Base-by-base conservation (phyloP, 2,888 invertebrate species). In the Vanessa cardui region DNA sequence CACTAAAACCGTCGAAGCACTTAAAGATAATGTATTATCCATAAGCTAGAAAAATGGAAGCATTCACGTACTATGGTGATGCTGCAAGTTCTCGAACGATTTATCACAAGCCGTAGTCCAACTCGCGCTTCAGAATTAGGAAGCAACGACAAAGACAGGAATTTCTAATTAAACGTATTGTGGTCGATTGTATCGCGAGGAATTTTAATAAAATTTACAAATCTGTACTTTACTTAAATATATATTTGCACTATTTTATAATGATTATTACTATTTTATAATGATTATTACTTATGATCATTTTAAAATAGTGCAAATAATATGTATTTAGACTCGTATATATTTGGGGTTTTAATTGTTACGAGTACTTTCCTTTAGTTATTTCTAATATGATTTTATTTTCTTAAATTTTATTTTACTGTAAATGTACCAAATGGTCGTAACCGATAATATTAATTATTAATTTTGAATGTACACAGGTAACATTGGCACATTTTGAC, bases 101-200 rank as follows among this genome's bases (percentile, higher is more conserved):
- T 39, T 56, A 56, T 56, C 56, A 56, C 39, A 31, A 18, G 39
- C 6, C 12, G n/a, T 50, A 20, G 18, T 46, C 18, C 6, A 21
- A 47, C 47, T 21, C 9, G 52, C n/a, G 26, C 26, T 64, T 18
- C 4, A 9, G 9, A 12, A 58, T 16, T 39, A 33, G 18, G 45
- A 12, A 47, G 18, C 8, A n/a, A 59, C 44, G 50, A 59, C 47
- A 66, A 54, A 61, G 60, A 61, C 39, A 54, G 64, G 68, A 59
- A 64, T 66, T 62, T 68, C 18, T 70, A 69, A 73, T 72, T 71
- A 60, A 61, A 49, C 18, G 56, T 50, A 58, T 54, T 58, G 50
- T 58, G 50, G 60, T 61, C 45, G 63, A 60, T 8, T 6, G 20
- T 12, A 18, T 33, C 39, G 39, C 39, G 20, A 9, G 20, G 39